Evolutionary conservation across 2,113 vertebrate species (phyloP).

Genomic region (Ploceus nigricollis): DNA sequence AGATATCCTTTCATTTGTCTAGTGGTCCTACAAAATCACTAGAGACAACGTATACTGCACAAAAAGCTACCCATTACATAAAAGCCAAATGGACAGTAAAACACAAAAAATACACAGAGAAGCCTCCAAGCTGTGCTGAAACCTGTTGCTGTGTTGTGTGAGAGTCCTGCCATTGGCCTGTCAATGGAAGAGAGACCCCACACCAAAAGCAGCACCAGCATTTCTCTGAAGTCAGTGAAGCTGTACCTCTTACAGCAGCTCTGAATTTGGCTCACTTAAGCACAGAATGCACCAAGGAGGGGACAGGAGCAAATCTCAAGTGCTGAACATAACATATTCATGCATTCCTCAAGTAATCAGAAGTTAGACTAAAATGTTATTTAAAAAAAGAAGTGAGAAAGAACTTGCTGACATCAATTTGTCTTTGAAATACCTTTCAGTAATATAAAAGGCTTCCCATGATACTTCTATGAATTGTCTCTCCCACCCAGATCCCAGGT

Average conservation of each 20-base stretch:
- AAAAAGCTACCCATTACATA: neutral
- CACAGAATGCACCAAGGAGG: neutral
- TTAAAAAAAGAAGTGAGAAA: neutral
- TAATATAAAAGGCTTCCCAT: neutral
- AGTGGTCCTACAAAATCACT: neutral
- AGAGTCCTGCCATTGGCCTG: neutral
- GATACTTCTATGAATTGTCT: neutral
- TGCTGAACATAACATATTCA: neutral
- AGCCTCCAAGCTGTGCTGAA: neutral
- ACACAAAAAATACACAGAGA: neutral
- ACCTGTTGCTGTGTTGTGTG: neutral
- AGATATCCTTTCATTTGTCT: neutral
- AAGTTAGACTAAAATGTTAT: conserved; percentile 33
- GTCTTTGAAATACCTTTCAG: conserved; percentile 28
- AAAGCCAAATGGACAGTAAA: neutral
- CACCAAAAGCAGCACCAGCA: neutral
- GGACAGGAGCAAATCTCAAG: neutral
- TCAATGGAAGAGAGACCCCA: neutral
- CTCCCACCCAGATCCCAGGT: neutral
- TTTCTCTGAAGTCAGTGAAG: neutral
- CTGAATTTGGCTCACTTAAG: neutral
- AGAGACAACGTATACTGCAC: neutral
- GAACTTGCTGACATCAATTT: conserved; percentile 35
- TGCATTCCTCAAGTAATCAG: conserved; percentile 30
- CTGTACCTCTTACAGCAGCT: neutral